Percentiles rank a stretch among this genome's conserved stretches.
Conservation (phyloP, 2,888 invertebrate species). For the Lasioglossum pauxillum region DNA sequence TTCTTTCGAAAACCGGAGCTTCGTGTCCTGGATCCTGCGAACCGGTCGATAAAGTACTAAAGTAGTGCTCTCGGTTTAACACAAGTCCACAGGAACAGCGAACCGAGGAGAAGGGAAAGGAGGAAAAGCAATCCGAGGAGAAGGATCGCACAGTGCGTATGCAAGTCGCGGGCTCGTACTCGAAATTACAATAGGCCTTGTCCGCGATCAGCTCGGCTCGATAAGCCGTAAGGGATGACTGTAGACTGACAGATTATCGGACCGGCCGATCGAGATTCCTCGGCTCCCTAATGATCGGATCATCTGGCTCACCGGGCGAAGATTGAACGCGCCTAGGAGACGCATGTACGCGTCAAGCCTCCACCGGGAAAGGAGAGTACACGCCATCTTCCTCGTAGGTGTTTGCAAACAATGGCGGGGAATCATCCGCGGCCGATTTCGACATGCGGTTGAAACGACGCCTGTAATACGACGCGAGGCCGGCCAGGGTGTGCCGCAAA, state of each 20-base stretch:
- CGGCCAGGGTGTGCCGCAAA: constrained; percentile 64
- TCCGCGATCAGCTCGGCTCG: not conserved
- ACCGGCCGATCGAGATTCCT: constrained; percentile 17
- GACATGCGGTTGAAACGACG: constrained; percentile 58
- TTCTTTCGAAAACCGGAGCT: constrained; percentile 16
- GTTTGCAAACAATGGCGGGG: constrained; percentile 71
- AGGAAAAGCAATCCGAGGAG: not conserved
- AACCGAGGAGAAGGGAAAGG: too few relatives aligned
- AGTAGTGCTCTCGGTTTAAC: not conserved
- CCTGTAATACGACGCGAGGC: constrained; percentile 55
- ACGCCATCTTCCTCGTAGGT: constrained; percentile 60
- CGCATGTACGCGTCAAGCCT: constrained; percentile 45
- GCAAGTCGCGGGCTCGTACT: not conserved
- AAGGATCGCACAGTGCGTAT: not conserved
- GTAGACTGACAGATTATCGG: constrained; percentile 40
- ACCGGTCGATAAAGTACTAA: not conserved
- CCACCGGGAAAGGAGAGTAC: constrained; percentile 40
- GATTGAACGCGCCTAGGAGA: constrained; percentile 41
- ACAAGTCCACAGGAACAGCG: too few relatives aligned
- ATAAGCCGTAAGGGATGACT: not conserved
- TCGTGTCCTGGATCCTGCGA: not conserved
- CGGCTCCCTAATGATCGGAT: constrained; percentile 54
- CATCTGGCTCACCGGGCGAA: constrained; percentile 51
- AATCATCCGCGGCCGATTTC: constrained; percentile 67
- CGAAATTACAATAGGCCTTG: not conserved